Evolutionary conservation across 2,797 vertebrate genomes (phyloP), one percentile per base, ranked within the genome.

Genomic region (Scolopax bukidnonensis): DNA sequence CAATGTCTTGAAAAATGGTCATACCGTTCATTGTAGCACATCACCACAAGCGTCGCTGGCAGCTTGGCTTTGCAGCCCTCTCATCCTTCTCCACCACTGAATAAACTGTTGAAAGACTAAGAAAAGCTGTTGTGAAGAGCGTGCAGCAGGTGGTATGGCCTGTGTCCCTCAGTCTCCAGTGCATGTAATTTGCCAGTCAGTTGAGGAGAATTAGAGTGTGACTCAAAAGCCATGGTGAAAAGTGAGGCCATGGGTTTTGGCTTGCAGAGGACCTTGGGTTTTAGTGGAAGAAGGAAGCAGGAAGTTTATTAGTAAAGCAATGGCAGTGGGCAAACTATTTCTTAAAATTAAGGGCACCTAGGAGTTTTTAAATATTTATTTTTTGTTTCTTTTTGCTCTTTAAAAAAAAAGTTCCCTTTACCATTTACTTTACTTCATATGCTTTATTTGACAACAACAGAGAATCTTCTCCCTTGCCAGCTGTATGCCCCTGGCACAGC

Each of bases 141-240:
- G 53, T 90, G 76, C 80, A 96, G 96, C 95, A 97, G 96, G 96
- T 97, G 97, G 78, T n/a, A 59, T 17, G 30, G 91, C 75, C 89
- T 67, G 67, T 38, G 76, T 67, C 53, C 82, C 79, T 89, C 63
- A 51, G 64, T 50, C 89, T 93, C 68, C 90, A 96, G 86, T 59
- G 73, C 76, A 51, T 7, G 4, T 84, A 88, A 92, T 95, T 87
- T 96, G 74, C 91, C 91, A 94, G 83, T 91, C 89, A 82, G 36
- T 60, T 96, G 77, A 33, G 36, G 86, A 95, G 91, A 96, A 94
- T 83, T 60, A 73, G 32, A 76, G 41, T 59, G 85, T 40, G 68
- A 95, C 74, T 91, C 84, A 91, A 79, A 90, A 75, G 43, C 40
- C 74, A 71, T 3, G 20, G 13, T 78, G 53, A 84, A 92, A 88